Evolutionary conservation across 2,888 invertebrate genomes (phyloP), one percentile per base, ranked within the genome.

Genomic region (Drosophila algonquin): DNA sequence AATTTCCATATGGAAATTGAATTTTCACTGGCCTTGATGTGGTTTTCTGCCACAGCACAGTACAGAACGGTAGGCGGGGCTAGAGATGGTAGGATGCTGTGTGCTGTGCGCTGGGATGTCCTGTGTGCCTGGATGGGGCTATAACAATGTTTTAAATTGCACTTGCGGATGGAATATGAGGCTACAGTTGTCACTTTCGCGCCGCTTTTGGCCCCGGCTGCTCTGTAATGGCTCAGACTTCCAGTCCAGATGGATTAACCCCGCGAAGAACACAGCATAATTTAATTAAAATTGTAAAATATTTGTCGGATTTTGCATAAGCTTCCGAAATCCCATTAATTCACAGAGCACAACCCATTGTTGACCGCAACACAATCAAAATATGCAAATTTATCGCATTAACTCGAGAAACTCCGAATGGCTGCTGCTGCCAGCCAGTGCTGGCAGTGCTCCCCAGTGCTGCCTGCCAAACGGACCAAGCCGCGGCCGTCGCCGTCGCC

Each of bases 331-430:
- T 90, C 90, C 90, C 90, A 90, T 90, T 90, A 89, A 90, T 90
- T 90, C 90, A 90, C 88, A 86, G 77, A 79, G 80, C 83, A 80
- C 83, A 80, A 85, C 88, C 86, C 86, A 84, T 87, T 86, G 80
- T 90, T 90, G 90, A 89, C 89, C 90, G 81, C 90, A 90, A 88
- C 87, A 88, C 78, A 89, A 89, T 89, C 89, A 89, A 89, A 90
- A 90, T 89, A 90, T 90, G 90, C 90, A 90, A 90, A 90, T 90
- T 82, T 87, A 88, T 87, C 84, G 89, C 89, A 90, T 90, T 90
- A 90, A 90, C 83, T 90, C 85, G 89, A 78, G 81, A 85, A 79
- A 80, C 80, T 80, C 75, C 65, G 56, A 80, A 63, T 73, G 74
- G 80, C 53, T 63, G 52, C 40, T 62, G 65, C 40, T 62, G 65